phyloP scores from a whole-genome alignment of 2,888 invertebrate genomes.

The Cheilosia variabilis region DNA sequence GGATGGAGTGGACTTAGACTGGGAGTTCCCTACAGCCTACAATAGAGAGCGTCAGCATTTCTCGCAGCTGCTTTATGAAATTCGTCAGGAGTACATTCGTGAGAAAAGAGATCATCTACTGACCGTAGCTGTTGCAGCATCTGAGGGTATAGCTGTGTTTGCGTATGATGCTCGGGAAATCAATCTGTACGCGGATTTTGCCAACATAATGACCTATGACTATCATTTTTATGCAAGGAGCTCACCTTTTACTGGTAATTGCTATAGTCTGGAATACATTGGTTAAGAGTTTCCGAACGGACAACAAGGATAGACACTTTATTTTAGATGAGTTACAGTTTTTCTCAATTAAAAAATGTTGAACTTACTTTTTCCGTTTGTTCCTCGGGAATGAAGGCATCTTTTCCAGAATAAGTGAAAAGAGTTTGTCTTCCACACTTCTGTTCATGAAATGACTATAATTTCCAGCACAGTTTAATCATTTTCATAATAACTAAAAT shows the following conservation, averaged over 20 bases:
- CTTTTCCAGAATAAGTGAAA: too few relatives aligned
- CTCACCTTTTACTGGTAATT: constrained; percentile 89
- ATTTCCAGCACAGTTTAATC: not conserved
- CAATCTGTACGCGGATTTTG: constrained; percentile 92
- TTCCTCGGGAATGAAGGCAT: too few relatives aligned
- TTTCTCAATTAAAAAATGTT: too few relatives aligned
- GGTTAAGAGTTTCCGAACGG: not conserved
- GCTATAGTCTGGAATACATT: not conserved
- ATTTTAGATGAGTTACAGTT: too few relatives aligned
- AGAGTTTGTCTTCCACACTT: too few relatives aligned
- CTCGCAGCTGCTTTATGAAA: constrained; percentile 89
- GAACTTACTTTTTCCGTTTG: too few relatives aligned
- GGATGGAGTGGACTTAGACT: constrained; percentile 87
- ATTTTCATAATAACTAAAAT: not conserved
- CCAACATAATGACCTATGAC: constrained; percentile 97
- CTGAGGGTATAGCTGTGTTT: constrained; percentile 88
- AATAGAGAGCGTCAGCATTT: constrained; percentile 89
- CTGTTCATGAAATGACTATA: too few relatives aligned
- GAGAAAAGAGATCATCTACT: constrained; percentile 87
- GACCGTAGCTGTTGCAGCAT: constrained; percentile 92
- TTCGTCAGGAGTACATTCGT: constrained; percentile 87
- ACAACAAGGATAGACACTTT: too few relatives aligned
- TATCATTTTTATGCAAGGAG: constrained; percentile 91
- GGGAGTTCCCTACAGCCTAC: constrained; percentile 92
- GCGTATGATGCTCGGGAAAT: constrained; percentile 92